Percentiles rank a stretch among this genome's conserved stretches.
Evolutionary conservation across 2,888 invertebrate genomes (phyloP).

Genomic region (Aspidiotus destructor): DNA sequence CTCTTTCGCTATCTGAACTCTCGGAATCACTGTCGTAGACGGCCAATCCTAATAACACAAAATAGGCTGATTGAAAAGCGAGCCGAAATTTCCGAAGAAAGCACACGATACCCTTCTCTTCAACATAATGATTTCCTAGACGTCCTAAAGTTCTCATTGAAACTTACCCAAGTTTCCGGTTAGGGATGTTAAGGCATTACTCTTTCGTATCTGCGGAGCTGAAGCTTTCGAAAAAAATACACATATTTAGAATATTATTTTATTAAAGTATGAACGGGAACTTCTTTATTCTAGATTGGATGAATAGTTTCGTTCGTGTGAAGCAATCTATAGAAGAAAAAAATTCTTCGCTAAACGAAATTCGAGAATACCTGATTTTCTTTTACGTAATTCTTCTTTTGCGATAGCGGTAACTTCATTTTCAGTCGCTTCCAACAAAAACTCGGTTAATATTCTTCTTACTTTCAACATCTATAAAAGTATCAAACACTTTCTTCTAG

Average conservation of each 20-base stretch:
- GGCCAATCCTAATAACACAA: constrained; percentile 21
- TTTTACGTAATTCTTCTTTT: constrained; percentile 27
- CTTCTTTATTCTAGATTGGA: no score
- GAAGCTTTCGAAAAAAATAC: constrained; percentile 23
- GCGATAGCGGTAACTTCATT: constrained; percentile 25
- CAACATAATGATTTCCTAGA: neutral
- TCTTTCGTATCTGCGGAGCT: constrained; percentile 26
- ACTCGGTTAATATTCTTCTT: constrained; percentile 79
- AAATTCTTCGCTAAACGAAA: neutral
- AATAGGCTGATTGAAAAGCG: neutral
- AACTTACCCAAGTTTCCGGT: constrained; percentile 29
- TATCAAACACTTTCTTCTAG: neutral
- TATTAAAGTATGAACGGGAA: neutral
- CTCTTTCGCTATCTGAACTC: constrained; percentile 20
- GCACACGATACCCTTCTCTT: neutral
- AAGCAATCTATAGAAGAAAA: neutral
- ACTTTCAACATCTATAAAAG: constrained; percentile 70
- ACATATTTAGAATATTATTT: constrained; percentile 3
- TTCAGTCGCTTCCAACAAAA: constrained; percentile 79
- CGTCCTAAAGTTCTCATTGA: neutral
- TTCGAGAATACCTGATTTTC: constrained; percentile 25
- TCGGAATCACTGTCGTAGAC: constrained; percentile 24
- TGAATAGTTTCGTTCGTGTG: neutral
- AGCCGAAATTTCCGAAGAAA: neutral
- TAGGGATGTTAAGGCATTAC: constrained; percentile 29